Evolutionary conservation across 2,888 invertebrate species (phyloP), one percentile per base, ranked within the genome.

Genomic region (Piscicola geometra): DNA sequence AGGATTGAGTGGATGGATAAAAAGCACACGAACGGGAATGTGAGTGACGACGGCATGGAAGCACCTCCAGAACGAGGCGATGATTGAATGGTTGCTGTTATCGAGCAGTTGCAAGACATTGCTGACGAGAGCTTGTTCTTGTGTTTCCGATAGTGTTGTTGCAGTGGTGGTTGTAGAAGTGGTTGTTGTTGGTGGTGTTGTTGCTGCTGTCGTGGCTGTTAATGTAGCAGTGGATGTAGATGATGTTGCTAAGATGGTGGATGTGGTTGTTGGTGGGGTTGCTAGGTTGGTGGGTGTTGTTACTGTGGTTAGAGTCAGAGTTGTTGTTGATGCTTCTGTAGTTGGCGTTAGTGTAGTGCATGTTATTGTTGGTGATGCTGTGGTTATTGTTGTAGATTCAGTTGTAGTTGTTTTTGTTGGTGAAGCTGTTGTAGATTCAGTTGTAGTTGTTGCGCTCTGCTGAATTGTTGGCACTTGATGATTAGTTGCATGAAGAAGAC

Each of bases 1-100:
- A n/a, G n/a, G n/a, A n/a, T n/a, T n/a, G n/a, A n/a, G n/a, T n/a
- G n/a, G n/a, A n/a, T n/a, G n/a, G n/a, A n/a, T 21, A 47, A 47
- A 9, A 9, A 15, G 12, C 33, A 21, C n/a, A 30, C 47, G 74
- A 66, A 83, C 89, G 82, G 88, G 85, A 79, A 90, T 87, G 77
- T 87, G 87, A 67, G 88, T 86, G 80, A 90, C 87, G 70, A 89
- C 84, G 52, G 90, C 85, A 67, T 93, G 81, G 1, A 90, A 87
- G 75, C 90, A 89, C 81, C 91, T 90, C 93, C 93, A 94, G 33
- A 91, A 88, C 78, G 89, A 87, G 0, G 89, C 88, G 71, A 90
- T 87, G 35, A 91, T 88, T 32, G 87, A 56, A n/a, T 25, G 9
- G 60, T 56, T 56, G 60, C n/a, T 56, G 21, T 56, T n/a, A 56